A percentile compares a stretch with the other conserved stretches of the same genome.
phyloP scores from a whole-genome alignment of 2,113 vertebrate species.

The Gadus macrocephalus region DNA sequence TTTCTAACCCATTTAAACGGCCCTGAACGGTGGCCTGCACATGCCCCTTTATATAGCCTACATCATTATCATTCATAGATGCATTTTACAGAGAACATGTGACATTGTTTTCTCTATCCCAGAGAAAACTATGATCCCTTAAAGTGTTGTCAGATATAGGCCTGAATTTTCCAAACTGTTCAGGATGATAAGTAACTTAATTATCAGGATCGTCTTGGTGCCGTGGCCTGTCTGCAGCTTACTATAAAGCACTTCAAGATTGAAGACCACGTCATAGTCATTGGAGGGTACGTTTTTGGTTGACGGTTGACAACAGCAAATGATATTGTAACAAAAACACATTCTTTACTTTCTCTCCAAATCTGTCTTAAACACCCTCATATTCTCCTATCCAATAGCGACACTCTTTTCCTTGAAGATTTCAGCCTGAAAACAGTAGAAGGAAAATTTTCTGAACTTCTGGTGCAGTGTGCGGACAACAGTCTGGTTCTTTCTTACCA shows the following conservation, averaged over 20 bases:
- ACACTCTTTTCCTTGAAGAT: slow-evolving; percentile 79
- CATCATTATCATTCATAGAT: no score
- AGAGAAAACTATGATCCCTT: no score
- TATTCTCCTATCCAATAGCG: slow-evolving; percentile 48
- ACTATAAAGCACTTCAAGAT: slow-evolving; percentile 69
- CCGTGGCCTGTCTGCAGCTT: slow-evolving; percentile 74
- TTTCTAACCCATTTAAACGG: neutral
- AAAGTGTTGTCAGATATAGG: no score
- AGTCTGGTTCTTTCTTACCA: slow-evolving; percentile 72
- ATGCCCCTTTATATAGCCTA: no score
- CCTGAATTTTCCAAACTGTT: no score
- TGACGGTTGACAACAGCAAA: neutral
- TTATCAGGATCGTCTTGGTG: slow-evolving; percentile 71
- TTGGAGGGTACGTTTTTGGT: slow-evolving; percentile 73
- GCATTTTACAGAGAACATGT: no score
- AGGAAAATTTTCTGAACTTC: slow-evolving; percentile 55
- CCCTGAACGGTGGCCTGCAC: no score
- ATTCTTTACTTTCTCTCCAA: neutral
- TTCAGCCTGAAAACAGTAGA: slow-evolving; percentile 69
- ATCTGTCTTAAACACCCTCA: neutral
- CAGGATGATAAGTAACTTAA: no score
- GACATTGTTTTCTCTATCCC: no score
- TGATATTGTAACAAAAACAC: neutral
- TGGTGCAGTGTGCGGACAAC: slow-evolving; percentile 45
- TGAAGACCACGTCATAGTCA: slow-evolving; percentile 68